phyloP scores from a whole-genome alignment of 2,888 invertebrate species.

The Anoplius nigerrimus region DNA sequence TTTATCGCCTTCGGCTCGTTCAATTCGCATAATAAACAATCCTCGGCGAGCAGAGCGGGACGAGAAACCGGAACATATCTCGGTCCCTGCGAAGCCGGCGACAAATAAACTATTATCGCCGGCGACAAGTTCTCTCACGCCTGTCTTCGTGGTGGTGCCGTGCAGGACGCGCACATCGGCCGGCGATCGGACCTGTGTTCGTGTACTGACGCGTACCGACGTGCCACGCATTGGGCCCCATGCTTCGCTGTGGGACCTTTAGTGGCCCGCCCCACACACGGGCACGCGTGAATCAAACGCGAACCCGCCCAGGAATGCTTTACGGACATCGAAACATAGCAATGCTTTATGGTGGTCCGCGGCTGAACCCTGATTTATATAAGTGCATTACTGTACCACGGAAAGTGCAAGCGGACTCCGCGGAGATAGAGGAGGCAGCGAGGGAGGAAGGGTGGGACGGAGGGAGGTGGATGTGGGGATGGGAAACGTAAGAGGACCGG shows the following conservation, averaged over 20 bases:
- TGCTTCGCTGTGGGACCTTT: slow-evolving; percentile 43
- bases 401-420: slow-evolving; percentile 49
- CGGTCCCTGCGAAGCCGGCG: slow-evolving; percentile 63
- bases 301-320: slow-evolving; percentile 74
- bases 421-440: slow-evolving; percentile 24
- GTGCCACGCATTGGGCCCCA: slow-evolving; percentile 47
- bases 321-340: slow-evolving; percentile 75
- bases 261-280: slow-evolving; percentile 66
- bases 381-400: slow-evolving; percentile 73
- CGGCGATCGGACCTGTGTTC: neutral
- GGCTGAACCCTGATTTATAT: slow-evolving; percentile 75
- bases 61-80: slow-evolving; percentile 73
- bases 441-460: slow-evolving; percentile 11
- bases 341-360: slow-evolving; percentile 75
- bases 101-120: slow-evolving; percentile 75
- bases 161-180: slow-evolving; percentile 10
- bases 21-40: slow-evolving; percentile 74
- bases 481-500: neutral
- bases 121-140: slow-evolving; percentile 74
- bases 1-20: slow-evolving; percentile 73
- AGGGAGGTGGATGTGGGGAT: neutral
- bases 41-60: slow-evolving; percentile 64
- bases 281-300: slow-evolving; percentile 73
- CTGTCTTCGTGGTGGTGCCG: slow-evolving; percentile 52
- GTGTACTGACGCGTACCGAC: slow-evolving; percentile 3